Evolutionary conservation across 2,113 vertebrate species (phyloP), one percentile per base, ranked within the genome.

Genomic region (Phasianus colchicus): DNA sequence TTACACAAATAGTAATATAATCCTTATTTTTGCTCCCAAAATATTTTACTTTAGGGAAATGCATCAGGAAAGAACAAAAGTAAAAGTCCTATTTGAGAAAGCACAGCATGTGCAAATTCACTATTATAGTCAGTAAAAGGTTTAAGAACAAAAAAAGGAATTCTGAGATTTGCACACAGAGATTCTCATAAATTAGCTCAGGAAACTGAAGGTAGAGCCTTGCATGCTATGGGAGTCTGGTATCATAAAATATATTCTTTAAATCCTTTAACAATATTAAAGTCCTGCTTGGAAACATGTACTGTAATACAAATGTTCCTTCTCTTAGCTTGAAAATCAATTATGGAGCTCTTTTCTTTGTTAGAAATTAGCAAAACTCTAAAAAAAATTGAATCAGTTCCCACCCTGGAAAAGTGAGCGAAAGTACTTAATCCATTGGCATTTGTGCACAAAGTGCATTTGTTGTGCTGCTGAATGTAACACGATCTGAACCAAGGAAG

Each of bases 381-480:
- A 5, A 30, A 88, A 88, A 71, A 92, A 86, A 86, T 38, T 3
- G 77, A 73, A 76, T 70, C 73, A 32, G 43, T 92, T 96, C 77
- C 78, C 81, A 82, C 63, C 63, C 86, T 92, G 74, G 86, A 90
- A 95, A 96, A 94, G 83, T 78, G 92, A 90, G 86, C 2, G 1
- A 47, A 89, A 93, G 83, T 63, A 77, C 90, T 92, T 93, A 95
- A 95, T 93, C 93, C 90, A 92, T 61, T 45, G 77, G 95, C 34
- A 48, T 80, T 90, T 67, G 88, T 80, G 92, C 96, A 96, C 96
- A 95, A 88, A 96, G 95, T 95, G 95, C 91, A 92, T 94, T 97
- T 96, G 93, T 97, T 96, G 83, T 94, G 91, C 95, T 95, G 94
- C 94, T 92, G 91, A 86, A 92, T 94, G 95, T 92, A 95, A 97